Percentiles rank a stretch among this genome's conserved stretches.
phyloP scores from a whole-genome alignment of 2,888 invertebrate species.

The Tenthredo amoena region DNA sequence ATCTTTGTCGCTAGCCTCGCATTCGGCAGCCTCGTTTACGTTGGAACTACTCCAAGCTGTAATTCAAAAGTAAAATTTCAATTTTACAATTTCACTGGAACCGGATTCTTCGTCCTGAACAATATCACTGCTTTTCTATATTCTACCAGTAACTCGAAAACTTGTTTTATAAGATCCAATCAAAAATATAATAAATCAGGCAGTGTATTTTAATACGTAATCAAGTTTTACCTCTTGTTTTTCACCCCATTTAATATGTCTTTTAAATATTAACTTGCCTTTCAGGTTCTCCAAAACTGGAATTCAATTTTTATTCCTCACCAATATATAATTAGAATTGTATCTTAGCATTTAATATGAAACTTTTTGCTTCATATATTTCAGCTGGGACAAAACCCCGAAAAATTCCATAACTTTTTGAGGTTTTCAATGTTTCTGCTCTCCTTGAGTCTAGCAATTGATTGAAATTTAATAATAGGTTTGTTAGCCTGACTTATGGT shows the following conservation, averaged over 20 bases:
- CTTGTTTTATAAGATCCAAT: neutral
- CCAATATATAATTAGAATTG: too few species aligned
- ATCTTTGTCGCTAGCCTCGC: constrained; percentile 66
- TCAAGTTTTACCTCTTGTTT: neutral
- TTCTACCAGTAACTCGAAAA: neutral
- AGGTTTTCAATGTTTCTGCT: neutral
- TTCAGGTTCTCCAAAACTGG: neutral
- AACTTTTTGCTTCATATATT: neutral
- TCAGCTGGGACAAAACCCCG: too few species aligned
- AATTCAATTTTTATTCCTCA: neutral
- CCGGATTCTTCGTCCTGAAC: neutral
- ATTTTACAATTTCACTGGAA: neutral
- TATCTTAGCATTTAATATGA: neutral
- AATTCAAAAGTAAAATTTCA: constrained; percentile 47
- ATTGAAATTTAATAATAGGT: neutral
- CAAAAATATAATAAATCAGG: neutral
- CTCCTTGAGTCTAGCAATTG: neutral
- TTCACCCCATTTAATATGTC: neutral
- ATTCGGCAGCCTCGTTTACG: constrained; percentile 67
- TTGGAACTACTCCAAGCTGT: constrained; percentile 70
- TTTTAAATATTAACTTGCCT: neutral
- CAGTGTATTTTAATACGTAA: neutral
- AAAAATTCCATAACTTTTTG: neutral
- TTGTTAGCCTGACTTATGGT: neutral
- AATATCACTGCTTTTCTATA: neutral